Percentiles rank a stretch among this genome's conserved stretches.
These are phyloP conservation scores for Aphaenogaster ashmeadi DNA, from an alignment of 1,140 invertebrate species.

Conservation along the genomic window DNA sequence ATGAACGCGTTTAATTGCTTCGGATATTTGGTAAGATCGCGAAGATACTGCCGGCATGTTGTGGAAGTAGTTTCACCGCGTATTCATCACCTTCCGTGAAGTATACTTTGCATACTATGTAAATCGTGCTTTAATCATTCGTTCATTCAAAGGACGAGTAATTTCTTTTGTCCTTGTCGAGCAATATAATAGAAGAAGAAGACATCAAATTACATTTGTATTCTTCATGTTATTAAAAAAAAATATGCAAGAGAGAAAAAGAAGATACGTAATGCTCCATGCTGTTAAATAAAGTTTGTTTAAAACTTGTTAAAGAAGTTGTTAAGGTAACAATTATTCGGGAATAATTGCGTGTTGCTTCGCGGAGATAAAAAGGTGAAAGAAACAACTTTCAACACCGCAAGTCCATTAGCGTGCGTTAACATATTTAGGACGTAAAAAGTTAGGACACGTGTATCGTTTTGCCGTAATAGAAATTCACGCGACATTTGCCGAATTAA, in stretches of 20 bases:
- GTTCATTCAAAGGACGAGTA: not conserved
- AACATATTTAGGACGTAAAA: slow-evolving; percentile 33
- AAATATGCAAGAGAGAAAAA: not conserved
- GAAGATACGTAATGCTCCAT: not conserved
- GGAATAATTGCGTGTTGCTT: not conserved
- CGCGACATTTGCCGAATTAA: slow-evolving; percentile 13
- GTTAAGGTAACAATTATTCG: not conserved
- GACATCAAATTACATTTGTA: not conserved
- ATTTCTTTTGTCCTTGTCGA: not conserved
- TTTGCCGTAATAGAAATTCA: slow-evolving; percentile 17
- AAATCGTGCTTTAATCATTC: slow-evolving; percentile 23
- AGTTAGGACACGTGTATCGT: slow-evolving; percentile 8
- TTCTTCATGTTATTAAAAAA: not conserved
- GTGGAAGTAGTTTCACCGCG: slow-evolving; percentile 6
- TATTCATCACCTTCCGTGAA: slow-evolving; percentile 20
- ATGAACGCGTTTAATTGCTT: slow-evolving; percentile 68
- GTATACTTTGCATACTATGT: slow-evolving; percentile 31
- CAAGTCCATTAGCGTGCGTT: slow-evolving; percentile 39
- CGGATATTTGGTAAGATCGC: slow-evolving; percentile 72
- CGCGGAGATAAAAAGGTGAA: not conserved
- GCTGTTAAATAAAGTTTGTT: not conserved
- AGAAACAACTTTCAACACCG: not conserved
- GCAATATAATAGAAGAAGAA: not conserved
- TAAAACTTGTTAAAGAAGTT: slow-evolving; percentile 2
- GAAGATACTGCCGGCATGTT: slow-evolving; percentile 47